Base-by-base conservation (phyloP, 2,113 vertebrate species). In the Sphaerodactylus townsendi region DNA sequence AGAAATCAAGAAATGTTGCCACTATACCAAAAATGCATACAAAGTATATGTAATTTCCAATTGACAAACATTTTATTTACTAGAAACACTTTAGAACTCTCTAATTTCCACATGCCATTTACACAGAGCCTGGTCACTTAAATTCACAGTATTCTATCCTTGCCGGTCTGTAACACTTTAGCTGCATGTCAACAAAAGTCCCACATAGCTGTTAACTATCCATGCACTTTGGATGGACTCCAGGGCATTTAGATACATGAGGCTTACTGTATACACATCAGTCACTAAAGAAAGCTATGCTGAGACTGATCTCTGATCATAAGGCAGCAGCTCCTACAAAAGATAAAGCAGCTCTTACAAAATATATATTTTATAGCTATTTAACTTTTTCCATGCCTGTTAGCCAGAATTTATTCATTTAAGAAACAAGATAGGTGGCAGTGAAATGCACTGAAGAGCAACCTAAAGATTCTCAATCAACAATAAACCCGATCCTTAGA, bases 41-140 rank as follows among this genome's bases (percentile, higher is more conserved):
- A 56, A 68, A n/a, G 46, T 21, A 28, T 48, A 44, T 11, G 19
- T 75, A 62, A 46, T 28, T 77, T 65, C 66, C 83, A 90, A 59
- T 56, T 75, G 71, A 80, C 79, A 79, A 79, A 8, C 66, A 75
- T 69, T 94, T 93, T 93, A 93, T 94, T 94, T 90, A 89, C 59
- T 62, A 62, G 5, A 92, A 90, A 93, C n/a, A 88, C 0, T 68
- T 77, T 39, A 70, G 62, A 79, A 46, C 41, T 37, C 33, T 82
- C 5, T 10, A 15, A 46, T 70, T 70, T 78, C 66, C 23, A 77
- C 41, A 66, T 75, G 30, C 39, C 33, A 39, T 76, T 68, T 21
- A 66, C 46, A 14, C 59, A 59, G 33, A 70, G 23, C 3, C 65
- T n/a, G 28, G 28, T 69, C 53, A 53, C 11, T 72, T 39, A 33